Conservation (phyloP, 2,888 invertebrate species). For the Cataglyphis albicans region DNA sequence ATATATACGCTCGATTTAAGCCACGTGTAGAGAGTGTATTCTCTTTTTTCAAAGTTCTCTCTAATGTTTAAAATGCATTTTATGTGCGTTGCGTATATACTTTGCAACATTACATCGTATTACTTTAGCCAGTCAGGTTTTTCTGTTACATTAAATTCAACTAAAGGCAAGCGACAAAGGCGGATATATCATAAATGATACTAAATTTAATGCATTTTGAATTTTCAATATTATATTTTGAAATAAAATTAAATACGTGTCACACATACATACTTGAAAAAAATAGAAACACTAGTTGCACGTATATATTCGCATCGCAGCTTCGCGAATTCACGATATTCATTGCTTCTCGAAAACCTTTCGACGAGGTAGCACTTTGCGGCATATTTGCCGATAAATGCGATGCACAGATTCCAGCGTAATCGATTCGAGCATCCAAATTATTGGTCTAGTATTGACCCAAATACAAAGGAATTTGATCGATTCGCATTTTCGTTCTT, state of each 20-base stretch:
- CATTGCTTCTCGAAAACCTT: background rate
- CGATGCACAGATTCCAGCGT: background rate
- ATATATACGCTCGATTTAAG: slow-evolving; percentile 4
- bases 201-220: slow-evolving; percentile 11
- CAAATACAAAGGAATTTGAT: slow-evolving; percentile 2
- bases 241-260: slow-evolving; percentile 15
- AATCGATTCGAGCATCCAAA: slow-evolving; percentile 5
- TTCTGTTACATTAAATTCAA: background rate
- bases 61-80: background rate
- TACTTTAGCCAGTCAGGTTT: slow-evolving; percentile 3
- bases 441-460: background rate
- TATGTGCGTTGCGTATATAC: background rate
- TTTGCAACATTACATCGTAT: slow-evolving; percentile 4
- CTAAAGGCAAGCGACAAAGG: background rate
- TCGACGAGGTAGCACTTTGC: background rate
- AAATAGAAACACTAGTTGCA: background rate
- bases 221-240: slow-evolving; percentile 1
- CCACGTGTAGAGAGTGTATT: background rate
- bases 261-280: background rate
- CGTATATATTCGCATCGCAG: background rate
- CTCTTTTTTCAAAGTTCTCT: background rate
- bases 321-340: slow-evolving; percentile 4
- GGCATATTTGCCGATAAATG: slow-evolving; percentile 22
- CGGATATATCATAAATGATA: background rate
- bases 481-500: background rate